Conservation (phyloP, 2,888 invertebrate species). For the Conistra vaccinii region DNA sequence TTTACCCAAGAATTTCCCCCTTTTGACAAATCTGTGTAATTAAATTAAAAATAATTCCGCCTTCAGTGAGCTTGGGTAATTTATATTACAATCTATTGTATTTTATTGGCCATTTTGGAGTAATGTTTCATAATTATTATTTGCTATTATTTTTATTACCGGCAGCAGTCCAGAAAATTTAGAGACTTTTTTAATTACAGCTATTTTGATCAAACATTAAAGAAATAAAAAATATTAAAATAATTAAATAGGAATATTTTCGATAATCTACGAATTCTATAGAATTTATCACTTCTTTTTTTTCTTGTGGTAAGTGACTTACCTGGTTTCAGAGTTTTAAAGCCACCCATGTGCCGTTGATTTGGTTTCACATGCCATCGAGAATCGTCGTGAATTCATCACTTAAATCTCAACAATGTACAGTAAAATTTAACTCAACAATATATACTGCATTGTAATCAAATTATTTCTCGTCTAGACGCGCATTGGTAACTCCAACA, state of each 20-base stretch:
- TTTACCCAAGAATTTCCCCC: conserved; percentile 38
- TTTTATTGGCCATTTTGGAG: conserved; percentile 41
- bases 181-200: background rate
- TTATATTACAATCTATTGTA: conserved; percentile 60
- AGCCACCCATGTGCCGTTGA: no score
- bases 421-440: background rate
- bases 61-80: conserved; percentile 52
- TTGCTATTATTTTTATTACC: conserved; percentile 21
- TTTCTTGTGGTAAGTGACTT: no score
- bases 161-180: no score
- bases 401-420: background rate
- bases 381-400: no score
- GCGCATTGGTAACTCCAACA: background rate
- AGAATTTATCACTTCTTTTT: background rate
- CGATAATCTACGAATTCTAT: background rate
- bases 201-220: background rate
- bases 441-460: background rate
- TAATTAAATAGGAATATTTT: background rate
- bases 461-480: background rate
- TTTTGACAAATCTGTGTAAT: conserved; percentile 67
- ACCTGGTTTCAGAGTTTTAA: no score
- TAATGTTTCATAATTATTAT: conserved; percentile 30
- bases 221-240: background rate
- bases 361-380: no score
- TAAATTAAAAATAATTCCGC: conserved; percentile 65